These are phyloP conservation scores for Ostrea edulis DNA, from an alignment of 1,140 invertebrate genomes.

Conservation along the genomic window DNA sequence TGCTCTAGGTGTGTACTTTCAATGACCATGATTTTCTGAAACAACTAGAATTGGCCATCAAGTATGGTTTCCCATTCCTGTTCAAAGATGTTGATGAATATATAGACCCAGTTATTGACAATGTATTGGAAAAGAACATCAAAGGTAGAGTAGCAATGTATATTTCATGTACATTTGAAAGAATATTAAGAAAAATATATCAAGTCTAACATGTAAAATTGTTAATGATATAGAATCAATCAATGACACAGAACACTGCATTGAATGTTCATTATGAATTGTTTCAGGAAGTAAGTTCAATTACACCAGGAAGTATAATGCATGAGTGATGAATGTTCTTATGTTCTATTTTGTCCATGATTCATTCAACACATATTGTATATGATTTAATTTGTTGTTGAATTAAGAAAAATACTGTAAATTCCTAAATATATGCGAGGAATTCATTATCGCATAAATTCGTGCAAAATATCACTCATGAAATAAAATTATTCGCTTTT, in stretches of 20 bases:
- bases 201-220: neutral
- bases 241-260: neutral
- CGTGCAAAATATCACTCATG: too few relatives aligned
- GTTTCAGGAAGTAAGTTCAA: slow-evolving; percentile 11
- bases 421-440: too few relatives aligned
- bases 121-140: slow-evolving; percentile 92
- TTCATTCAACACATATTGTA: too few relatives aligned
- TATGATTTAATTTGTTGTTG: too few relatives aligned
- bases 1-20: slow-evolving; percentile 85
- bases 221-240: neutral
- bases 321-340: neutral
- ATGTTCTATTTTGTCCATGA: neutral
- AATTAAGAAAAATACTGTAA: too few relatives aligned
- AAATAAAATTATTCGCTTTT: too few relatives aligned
- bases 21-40: slow-evolving; percentile 91
- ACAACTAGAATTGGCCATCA: slow-evolving; percentile 91
- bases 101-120: slow-evolving; percentile 93
- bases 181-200: neutral
- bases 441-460: too few relatives aligned
- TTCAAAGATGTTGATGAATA: slow-evolving; percentile 95
- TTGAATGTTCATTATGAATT: neutral
- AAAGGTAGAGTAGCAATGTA: slow-evolving; percentile 82
- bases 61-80: slow-evolving; percentile 90
- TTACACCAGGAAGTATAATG: slow-evolving; percentile 1
- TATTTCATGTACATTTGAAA: neutral